Evolutionary conservation across 2,797 vertebrate genomes (phyloP), one percentile per base, ranked within the genome.

Genomic region (Anguilla megastoma): DNA sequence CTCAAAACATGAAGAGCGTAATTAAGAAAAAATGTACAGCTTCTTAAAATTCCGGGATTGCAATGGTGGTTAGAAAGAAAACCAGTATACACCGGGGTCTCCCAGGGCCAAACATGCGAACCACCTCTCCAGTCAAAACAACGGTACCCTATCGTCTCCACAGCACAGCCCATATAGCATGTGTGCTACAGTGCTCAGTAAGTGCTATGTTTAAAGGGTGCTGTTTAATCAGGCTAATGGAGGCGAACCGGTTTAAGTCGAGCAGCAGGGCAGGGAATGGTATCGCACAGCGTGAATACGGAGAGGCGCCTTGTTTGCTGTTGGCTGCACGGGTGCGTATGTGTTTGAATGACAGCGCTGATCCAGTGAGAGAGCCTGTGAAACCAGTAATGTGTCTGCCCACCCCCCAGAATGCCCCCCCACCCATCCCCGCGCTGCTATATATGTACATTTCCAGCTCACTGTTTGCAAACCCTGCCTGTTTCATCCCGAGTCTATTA

Each of bases 221-320:
- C 36, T 60, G 48, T 27, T 71, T 16, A 83, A 83, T 87, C 82
- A 84, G 66, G 58, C 86, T 74, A 52, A 85, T 71, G 60, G 21
- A 66, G 58, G 45, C 45, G 48, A 52, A 27, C 80, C 3, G 3
- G 79, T 88, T 76, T 54, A 5, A 1, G 33, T 79, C 7, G 48
- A 41, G 54, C 83, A 41, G 50, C 87, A 27, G 60, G 30, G 60
- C 27, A 27, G 41, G 14, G 60, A 74, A 45, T 45, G 45, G 24
- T 69, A 16, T 24, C 6, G 18, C 48, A 7, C 50, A 33, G 50
- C n/a, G 45, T 85, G 54, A 60, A 18, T 16, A 36, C 2, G 0
- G 0, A 60, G 1, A 8, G 52, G 52, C 12, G 8, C 54, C 54
- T 69, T 41, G 21, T 36, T 66, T 69, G 3, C 5, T 45, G 58